These are phyloP conservation scores for Denticeps clupeoides DNA, from an alignment of 2,797 vertebrate species.

Conservation along the genomic window DNA sequence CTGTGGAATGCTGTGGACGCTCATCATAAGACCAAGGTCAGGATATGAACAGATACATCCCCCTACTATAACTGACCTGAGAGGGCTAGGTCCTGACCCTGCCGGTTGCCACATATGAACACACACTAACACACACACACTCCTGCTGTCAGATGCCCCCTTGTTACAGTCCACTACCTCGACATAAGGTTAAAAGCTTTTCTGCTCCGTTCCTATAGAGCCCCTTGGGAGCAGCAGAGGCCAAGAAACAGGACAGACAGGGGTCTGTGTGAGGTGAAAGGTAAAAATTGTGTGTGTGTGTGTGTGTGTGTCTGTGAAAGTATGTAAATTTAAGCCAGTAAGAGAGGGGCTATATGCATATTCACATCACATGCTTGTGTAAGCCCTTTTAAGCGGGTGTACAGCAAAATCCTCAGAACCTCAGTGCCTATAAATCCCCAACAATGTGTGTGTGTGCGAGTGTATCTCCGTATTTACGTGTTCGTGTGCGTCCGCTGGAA, in stretches of 20 bases:
- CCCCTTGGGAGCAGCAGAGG: not conserved
- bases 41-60: no score
- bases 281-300: not conserved
- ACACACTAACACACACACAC: not conserved
- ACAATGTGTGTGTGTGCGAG: not conserved
- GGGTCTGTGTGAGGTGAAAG: no score
- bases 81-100: no score
- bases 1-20: no score
- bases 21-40: no score
- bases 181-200: not conserved
- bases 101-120: not conserved
- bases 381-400: constrained; percentile 13
- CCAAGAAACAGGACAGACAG: not conserved
- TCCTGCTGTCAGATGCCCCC: not conserved
- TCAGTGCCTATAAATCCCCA: constrained; percentile 8
- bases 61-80: no score
- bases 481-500: not conserved
- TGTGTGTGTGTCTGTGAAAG: not conserved
- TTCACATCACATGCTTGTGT: constrained; percentile 15
- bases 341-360: constrained; percentile 1
- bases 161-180: not conserved
- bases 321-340: not conserved
- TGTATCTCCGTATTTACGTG: not conserved
- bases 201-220: not conserved
- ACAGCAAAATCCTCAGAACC: constrained; percentile 4